Evolutionary conservation across 2,113 vertebrate species (phyloP).

Genomic region (Gadus macrocephalus): DNA sequence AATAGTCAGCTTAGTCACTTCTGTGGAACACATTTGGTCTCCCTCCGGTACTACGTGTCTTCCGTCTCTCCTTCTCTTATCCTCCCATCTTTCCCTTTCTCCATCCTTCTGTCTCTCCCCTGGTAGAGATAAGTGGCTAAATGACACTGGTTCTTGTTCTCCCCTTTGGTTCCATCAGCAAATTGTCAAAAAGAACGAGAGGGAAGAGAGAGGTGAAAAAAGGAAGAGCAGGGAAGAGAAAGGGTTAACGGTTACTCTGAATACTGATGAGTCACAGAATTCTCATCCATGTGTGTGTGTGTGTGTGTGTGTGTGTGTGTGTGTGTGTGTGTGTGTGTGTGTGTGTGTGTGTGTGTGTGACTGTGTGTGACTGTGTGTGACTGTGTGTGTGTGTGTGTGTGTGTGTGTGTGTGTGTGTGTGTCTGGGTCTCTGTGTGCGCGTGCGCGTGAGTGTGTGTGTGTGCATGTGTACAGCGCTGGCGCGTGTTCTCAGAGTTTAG

Average conservation of each 20-base stretch:
- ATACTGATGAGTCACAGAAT: constrained; percentile 50
- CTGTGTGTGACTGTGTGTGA: neutral
- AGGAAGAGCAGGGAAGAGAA: constrained; percentile 9
- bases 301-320: neutral
- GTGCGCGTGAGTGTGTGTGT: neutral
- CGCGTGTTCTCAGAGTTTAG: no score
- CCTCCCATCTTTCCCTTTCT: constrained; percentile 18
- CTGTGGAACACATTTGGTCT: no score
- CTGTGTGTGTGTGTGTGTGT: neutral
- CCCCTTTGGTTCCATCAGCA: constrained; percentile 32
- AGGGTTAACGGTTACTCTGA: constrained; percentile 32
- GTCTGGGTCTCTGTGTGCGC: neutral
- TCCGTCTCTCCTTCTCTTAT: constrained; percentile 18
- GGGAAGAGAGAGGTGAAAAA: constrained; percentile 11
- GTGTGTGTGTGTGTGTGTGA: neutral
- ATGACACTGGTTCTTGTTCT: constrained; percentile 37
- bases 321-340: constrained; percentile 1
- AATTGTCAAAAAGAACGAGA: constrained; percentile 30
- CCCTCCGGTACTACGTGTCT: no score
- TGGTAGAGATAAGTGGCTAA: constrained; percentile 36
- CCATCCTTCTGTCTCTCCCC: constrained; percentile 24
- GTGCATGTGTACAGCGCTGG: no score
- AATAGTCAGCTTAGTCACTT: no score
- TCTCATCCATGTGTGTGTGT: constrained; percentile 24
- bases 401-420: neutral